phyloP scores from a whole-genome alignment of 2,888 invertebrate species.

The Orthonychiurus folsomi region DNA sequence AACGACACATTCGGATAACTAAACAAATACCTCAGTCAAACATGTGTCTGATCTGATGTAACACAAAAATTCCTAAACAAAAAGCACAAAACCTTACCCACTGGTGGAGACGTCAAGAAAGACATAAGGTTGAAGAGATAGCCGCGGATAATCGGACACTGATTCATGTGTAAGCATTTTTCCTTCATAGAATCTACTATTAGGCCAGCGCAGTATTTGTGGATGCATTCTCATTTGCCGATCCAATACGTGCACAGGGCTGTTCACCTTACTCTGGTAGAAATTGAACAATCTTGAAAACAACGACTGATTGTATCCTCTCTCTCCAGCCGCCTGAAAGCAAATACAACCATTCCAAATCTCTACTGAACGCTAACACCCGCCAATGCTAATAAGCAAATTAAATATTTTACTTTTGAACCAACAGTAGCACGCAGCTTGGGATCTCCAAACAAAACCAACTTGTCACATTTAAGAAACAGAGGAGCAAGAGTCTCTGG shows the following conservation, averaged over 20 bases:
- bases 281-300: background rate
- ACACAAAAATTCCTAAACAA: too few relatives aligned
- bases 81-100: too few relatives aligned
- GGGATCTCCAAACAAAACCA: background rate
- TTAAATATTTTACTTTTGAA: background rate
- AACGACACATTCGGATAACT: too few relatives aligned
- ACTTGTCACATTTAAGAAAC: background rate
- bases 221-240: background rate
- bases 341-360: too few relatives aligned
- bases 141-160: too few relatives aligned
- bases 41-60: too few relatives aligned
- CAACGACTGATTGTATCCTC: background rate
- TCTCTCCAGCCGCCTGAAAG: background rate
- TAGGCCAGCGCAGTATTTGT: background rate
- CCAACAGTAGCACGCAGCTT: background rate
- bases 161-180: too few relatives aligned
- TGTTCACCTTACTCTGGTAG: background rate
- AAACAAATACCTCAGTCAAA: too few relatives aligned
- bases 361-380: too few relatives aligned
- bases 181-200: background rate
- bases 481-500: background rate
- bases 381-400: too few relatives aligned
- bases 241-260: background rate
- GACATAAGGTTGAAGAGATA: slow-evolving; percentile 52
- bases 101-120: too few relatives aligned